Conservation (phyloP, 2,797 vertebrate genomes). For the Sebastes cheni region DNA sequence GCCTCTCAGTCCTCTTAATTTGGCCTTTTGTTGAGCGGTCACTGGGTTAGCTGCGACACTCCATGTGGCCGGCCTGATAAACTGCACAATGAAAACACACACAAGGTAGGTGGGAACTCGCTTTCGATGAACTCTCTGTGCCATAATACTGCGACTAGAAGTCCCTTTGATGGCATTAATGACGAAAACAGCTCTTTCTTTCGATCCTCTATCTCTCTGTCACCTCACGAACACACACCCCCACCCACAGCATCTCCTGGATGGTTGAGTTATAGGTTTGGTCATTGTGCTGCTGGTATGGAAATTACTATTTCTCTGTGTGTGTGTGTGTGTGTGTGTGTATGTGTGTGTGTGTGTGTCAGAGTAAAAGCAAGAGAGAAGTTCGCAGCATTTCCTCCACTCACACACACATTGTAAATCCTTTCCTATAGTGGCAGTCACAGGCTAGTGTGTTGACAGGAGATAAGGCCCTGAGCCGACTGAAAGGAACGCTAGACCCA, state of each 20-base stretch:
- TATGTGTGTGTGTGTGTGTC: conserved; percentile 23
- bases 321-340: conserved; percentile 26
- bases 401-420: conserved; percentile 81
- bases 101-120: conserved; percentile 49
- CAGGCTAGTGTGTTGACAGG: conserved; percentile 79
- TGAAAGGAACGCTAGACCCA: conserved; percentile 74
- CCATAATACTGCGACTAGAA: conserved; percentile 53
- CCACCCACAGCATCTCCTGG: conserved; percentile 61
- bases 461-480: conserved; percentile 81
- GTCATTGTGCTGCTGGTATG: conserved; percentile 70
- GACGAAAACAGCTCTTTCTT: conserved; percentile 59
- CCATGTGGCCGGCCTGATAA: conserved; percentile 78
- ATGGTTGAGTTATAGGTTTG: conserved; percentile 52
- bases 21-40: conserved; percentile 82
- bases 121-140: conserved; percentile 61
- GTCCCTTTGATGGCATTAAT: conserved; percentile 71
- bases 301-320: conserved; percentile 50
- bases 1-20: conserved; percentile 81
- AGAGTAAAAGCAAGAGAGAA: conserved; percentile 55
- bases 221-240: conserved; percentile 13
- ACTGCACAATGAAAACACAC: conserved; percentile 71
- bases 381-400: conserved; percentile 71
- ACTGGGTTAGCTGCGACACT: conserved; percentile 71
- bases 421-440: conserved; percentile 78
- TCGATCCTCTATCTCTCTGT: conserved; percentile 41